phyloP scores from a whole-genome alignment of 1,140 invertebrate genomes.

The Drosophila setifemur region DNA sequence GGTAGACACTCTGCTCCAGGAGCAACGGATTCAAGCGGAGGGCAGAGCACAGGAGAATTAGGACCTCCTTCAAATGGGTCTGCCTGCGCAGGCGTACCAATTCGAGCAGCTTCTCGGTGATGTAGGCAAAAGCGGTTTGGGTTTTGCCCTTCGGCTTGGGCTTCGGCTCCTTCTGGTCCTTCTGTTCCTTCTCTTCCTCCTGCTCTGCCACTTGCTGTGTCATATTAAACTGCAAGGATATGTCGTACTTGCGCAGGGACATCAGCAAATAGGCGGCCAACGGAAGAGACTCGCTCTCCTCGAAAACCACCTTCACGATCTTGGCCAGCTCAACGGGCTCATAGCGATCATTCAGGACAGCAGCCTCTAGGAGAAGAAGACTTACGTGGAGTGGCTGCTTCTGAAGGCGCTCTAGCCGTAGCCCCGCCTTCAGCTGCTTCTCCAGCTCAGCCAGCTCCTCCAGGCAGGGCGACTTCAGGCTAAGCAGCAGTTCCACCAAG shows the following conservation, averaged over 20 bases:
- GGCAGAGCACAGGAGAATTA: conserved; percentile 55
- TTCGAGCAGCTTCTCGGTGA: conserved; percentile 7
- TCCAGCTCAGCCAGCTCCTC: conserved; percentile 58
- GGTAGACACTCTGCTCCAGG: conserved; percentile 64
- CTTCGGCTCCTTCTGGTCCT: neutral
- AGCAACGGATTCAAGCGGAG: conserved; percentile 73
- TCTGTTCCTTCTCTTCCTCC: neutral
- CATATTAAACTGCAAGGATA: conserved; percentile 43
- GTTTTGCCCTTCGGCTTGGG: neutral
- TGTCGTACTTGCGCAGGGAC: conserved; percentile 60
- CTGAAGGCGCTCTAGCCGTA: neutral
- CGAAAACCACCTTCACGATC: neutral
- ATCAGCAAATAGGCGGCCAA: conserved; percentile 36
- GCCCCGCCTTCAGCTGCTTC: neutral
- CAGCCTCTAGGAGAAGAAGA: conserved; percentile 38
- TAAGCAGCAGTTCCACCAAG: conserved; percentile 45
- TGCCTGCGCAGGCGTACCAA: conserved; percentile 5
- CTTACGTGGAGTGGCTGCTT: conserved; percentile 29
- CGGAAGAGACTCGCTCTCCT: neutral
- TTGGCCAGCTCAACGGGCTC: accelerated
- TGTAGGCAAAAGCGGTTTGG: neutral
- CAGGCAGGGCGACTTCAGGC: conserved; percentile 33
- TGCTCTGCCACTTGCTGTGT: too few species aligned
- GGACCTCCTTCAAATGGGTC: conserved; percentile 27
- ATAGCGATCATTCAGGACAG: conserved; percentile 27